phyloP scores from a whole-genome alignment of 2,888 invertebrate species.

The Baronia brevicornis region DNA sequence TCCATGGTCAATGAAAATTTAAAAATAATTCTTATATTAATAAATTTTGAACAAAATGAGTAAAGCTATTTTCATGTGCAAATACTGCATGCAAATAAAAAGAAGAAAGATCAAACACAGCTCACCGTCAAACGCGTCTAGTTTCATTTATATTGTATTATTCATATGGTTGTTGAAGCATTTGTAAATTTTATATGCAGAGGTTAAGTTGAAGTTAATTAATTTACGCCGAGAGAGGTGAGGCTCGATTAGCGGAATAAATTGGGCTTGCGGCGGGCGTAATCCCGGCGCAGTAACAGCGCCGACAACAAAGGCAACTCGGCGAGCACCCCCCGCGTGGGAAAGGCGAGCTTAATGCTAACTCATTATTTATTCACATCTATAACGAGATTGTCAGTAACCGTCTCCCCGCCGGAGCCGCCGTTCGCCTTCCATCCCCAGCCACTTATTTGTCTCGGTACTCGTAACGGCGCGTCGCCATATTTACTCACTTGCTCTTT shows the following conservation, averaged over 20 bases:
- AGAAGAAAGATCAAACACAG: too few relatives aligned
- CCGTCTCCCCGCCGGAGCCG: slow-evolving; percentile 40
- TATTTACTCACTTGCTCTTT: slow-evolving; percentile 51
- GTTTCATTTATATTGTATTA: too few relatives aligned
- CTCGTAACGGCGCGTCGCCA: slow-evolving; percentile 36
- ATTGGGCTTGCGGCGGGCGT: slow-evolving; percentile 52
- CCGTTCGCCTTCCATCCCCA: slow-evolving; percentile 23
- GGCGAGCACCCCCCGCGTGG: slow-evolving; percentile 38
- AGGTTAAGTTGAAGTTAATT: slow-evolving; percentile 61
- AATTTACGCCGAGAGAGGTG: slow-evolving; percentile 61
- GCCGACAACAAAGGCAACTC: slow-evolving; percentile 63
- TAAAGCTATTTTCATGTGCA: too few relatives aligned
- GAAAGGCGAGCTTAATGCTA: slow-evolving; percentile 58
- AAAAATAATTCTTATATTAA: too few relatives aligned
- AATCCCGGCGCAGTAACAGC: slow-evolving; percentile 56
- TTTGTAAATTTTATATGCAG: slow-evolving; percentile 41
- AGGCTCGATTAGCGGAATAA: slow-evolving; percentile 68
- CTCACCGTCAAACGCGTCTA: too few relatives aligned
- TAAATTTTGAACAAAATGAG: too few relatives aligned
- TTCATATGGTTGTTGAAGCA: slow-evolving; percentile 15
- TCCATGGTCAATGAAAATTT: too few relatives aligned
- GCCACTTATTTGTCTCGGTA: slow-evolving; percentile 37
- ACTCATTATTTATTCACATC: slow-evolving; percentile 73
- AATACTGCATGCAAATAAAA: too few relatives aligned
- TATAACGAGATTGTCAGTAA: slow-evolving; percentile 70